These are phyloP conservation scores for Pluvialis apricaria DNA, from an alignment of 2,113 vertebrate genomes.

Conservation along the genomic window DNA sequence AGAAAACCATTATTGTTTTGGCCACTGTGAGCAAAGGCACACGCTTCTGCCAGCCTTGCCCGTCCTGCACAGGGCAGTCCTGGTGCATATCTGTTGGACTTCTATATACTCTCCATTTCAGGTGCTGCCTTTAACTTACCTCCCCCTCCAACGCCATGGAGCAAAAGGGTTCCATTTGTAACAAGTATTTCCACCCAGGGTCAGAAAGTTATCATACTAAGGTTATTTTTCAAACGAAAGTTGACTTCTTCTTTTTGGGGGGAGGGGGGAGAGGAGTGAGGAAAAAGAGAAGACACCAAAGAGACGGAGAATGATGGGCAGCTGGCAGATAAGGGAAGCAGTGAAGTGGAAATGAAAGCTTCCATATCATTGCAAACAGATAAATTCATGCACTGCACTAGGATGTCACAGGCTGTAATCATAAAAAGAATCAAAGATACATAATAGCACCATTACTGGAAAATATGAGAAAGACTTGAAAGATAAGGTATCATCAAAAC, in stretches of 20 bases:
- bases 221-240: neutral
- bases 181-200: neutral
- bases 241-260: neutral
- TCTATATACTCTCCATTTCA: neutral
- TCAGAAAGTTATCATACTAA: neutral
- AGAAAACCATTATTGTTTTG: neutral
- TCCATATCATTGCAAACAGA: conserved; percentile 32
- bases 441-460: conserved; percentile 5
- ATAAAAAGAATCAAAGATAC: conserved; percentile 46
- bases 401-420: conserved; percentile 42
- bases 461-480: conserved; percentile 36
- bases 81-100: neutral
- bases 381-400: conserved; percentile 14
- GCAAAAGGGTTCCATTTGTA: neutral
- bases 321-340: conserved; percentile 30
- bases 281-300: neutral
- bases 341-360: conserved; percentile 46
- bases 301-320: conserved; percentile 31
- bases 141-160: neutral
- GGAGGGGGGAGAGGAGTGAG: neutral
- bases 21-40: neutral
- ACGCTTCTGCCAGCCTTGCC: neutral
- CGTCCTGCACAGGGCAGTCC: neutral
- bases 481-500: conserved; percentile 31
- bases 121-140: neutral